Conservation (phyloP, 2,113 vertebrate species). For the Stictonetta naevosa region DNA sequence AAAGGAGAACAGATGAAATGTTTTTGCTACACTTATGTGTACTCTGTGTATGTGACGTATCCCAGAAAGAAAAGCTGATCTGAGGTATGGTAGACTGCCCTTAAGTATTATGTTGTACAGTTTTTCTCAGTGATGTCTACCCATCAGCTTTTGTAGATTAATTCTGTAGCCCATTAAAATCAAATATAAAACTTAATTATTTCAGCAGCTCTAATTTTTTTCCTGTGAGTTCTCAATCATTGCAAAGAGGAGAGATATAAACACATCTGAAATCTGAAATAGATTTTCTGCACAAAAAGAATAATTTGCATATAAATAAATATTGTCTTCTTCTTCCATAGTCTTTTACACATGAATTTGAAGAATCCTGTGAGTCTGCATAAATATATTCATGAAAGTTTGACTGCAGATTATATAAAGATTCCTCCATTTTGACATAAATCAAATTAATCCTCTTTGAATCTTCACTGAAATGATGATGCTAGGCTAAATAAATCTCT, state of each 20-base stretch:
- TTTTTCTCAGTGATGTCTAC: not conserved
- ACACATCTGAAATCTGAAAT: slow-evolving; percentile 27
- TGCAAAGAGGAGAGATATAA: not conserved
- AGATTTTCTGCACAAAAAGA: slow-evolving; percentile 32
- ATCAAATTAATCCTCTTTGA: slow-evolving; percentile 71
- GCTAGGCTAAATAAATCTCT: slow-evolving; percentile 66
- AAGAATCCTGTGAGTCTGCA: slow-evolving; percentile 29
- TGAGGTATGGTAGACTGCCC: not conserved
- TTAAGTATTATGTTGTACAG: not conserved
- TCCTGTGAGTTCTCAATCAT: not conserved
- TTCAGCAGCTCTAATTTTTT: not conserved
- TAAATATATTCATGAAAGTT: slow-evolving; percentile 59
- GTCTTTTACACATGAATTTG: slow-evolving; percentile 24
- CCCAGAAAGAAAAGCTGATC: not conserved
- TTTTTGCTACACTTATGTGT: not conserved
- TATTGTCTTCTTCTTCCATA: not conserved
- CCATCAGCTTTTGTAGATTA: not conserved
- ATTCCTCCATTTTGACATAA: slow-evolving; percentile 63
- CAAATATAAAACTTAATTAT: not conserved
- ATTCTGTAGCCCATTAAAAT: not conserved
- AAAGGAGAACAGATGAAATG: slow-evolving; percentile 16
- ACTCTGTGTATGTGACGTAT: not conserved
- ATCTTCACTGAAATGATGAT: slow-evolving; percentile 56
- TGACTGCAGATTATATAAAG: slow-evolving; percentile 53
- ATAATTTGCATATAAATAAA: slow-evolving; percentile 58